Percentiles rank a stretch among this genome's conserved stretches.
Evolutionary conservation across 2,888 invertebrate species (phyloP).

Genomic region (Dasysyrphus tricinctus): DNA sequence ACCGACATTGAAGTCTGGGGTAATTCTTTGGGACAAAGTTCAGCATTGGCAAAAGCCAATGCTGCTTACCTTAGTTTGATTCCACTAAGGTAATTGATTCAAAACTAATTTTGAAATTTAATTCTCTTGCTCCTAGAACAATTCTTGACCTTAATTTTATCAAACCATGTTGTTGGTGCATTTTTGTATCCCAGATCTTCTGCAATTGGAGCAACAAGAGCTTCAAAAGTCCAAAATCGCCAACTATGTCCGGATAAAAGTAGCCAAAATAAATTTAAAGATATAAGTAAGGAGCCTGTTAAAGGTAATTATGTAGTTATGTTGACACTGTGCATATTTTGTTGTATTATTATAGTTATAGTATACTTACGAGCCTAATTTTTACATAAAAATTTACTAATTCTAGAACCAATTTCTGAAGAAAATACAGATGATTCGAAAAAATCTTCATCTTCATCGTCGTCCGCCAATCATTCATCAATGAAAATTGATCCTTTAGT

Average conservation of each 20-base stretch:
- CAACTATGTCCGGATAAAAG: constrained; percentile 82
- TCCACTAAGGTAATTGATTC: constrained; percentile 79
- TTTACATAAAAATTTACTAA: background rate
- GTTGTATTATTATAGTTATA: too few species aligned
- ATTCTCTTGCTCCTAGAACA: too few species aligned
- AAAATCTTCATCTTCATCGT: constrained; percentile 65
- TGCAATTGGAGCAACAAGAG: constrained; percentile 81
- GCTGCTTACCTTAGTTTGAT: constrained; percentile 83
- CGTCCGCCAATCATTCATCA: constrained; percentile 73
- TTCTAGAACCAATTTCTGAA: constrained; percentile 58
- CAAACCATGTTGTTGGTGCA: background rate
- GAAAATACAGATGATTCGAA: constrained; percentile 69
- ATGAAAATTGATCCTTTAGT: constrained; percentile 74
- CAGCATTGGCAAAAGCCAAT: constrained; percentile 84
- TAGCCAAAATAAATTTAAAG: constrained; percentile 80
- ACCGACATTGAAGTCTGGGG: constrained; percentile 94
- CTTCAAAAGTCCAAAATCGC: constrained; percentile 82
- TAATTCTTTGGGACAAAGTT: constrained; percentile 86
- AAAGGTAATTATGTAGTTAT: constrained; percentile 39
- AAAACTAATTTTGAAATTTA: too few species aligned
- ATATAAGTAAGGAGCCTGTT: constrained; percentile 72
- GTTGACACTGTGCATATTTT: background rate
- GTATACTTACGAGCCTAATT: background rate
- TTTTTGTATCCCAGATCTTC: constrained; percentile 78
- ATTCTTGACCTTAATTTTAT: background rate